Base-by-base conservation (phyloP, 2,797 vertebrate species). In the Enteromius afrohamiltoni region DNA sequence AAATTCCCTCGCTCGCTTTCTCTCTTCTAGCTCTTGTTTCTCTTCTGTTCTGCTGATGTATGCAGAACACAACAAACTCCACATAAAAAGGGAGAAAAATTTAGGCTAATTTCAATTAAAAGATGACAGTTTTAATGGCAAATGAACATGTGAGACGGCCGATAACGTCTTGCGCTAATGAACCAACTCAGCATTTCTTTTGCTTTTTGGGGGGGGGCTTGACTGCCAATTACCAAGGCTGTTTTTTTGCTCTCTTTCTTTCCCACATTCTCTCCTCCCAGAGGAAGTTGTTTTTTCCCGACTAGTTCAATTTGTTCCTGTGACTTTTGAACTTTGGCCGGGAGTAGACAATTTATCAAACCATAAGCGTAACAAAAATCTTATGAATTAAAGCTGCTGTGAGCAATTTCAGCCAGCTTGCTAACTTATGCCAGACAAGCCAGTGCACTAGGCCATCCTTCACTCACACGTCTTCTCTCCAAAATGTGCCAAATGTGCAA, bases 21-120 rank as follows among this genome's bases (percentile, higher is more conserved):
- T 60, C 51, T 79, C 70, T 87, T 65, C 55, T 10, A 42, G 26
- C 17, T 77, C 49, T 79, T 34, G 23, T 51, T 75, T 40, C 40
- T 19, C 40, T 21, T 79, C 65, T 80, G 31, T 90, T 88, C 26
- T 89, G 90, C 89, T 91, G 91, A 90, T 85, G 76, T 82, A 78
- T 89, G 89, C 90, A 88, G 1, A 87, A 89, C 64, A 65, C 26
- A 8, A 71, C 19, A 21, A 40, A 71, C 47, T 76, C 23, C 17
- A 88, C 85, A 81, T 68, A 82, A 49, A 62, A 29, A 14, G 42
- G 0, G 19, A 81, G 53, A 86, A 78, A 74, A 85, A 74, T 8
- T 45, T 3, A 81, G 49, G 79, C 77, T 83, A 86, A 89, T 88
- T 85, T 85, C 82, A 86, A 88, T 92, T 88, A 91, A 86, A 80